Base-by-base conservation (phyloP, 2,113 vertebrate species). In the Esox niger region DNA sequence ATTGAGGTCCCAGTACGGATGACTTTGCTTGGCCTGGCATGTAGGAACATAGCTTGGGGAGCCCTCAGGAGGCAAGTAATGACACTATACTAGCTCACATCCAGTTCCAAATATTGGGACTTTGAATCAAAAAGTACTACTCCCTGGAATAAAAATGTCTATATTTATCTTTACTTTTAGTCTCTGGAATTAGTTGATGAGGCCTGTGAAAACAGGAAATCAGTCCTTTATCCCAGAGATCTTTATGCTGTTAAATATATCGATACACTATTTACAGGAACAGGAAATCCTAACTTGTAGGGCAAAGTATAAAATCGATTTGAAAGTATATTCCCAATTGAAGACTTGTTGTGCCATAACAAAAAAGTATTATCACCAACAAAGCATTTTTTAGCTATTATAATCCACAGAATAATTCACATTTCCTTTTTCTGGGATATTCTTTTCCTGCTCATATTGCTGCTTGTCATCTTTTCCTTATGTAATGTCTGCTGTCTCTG, bases 391-490 rank as follows among this genome's bases (percentile, higher is more conserved):
- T n/a, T n/a, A n/a, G n/a, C n/a, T n/a, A n/a, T n/a, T n/a, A n/a
- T n/a, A n/a, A n/a, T n/a, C n/a, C n/a, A n/a, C n/a, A n/a, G n/a
- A n/a, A n/a, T n/a, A n/a, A n/a, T n/a, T n/a, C n/a, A n/a, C n/a
- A n/a, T n/a, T n/a, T n/a, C n/a, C n/a, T n/a, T n/a, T n/a, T n/a
- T n/a, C n/a, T n/a, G n/a, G n/a, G n/a, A n/a, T n/a, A n/a, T n/a
- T n/a, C n/a, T n/a, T n/a, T n/a, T n/a, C n/a, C n/a, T n/a, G n/a
- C n/a, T n/a, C n/a, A n/a, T n/a, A n/a, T n/a, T 59, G 1, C 17
- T 66, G 55, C 71, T 81, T 64, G 69, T 64, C 71, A 65, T 3
- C n/a, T 63, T 56, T 6, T 13, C 2, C 15, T 81, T 75, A 70
- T 62, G 9, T 68, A 71, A 69, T 3, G 30, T 25, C 30, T 54